Percentiles rank a stretch among this genome's conserved stretches.
Evolutionary conservation across 1,140 invertebrate genomes (phyloP).

Genomic region (Odontomachus brunneus): DNA sequence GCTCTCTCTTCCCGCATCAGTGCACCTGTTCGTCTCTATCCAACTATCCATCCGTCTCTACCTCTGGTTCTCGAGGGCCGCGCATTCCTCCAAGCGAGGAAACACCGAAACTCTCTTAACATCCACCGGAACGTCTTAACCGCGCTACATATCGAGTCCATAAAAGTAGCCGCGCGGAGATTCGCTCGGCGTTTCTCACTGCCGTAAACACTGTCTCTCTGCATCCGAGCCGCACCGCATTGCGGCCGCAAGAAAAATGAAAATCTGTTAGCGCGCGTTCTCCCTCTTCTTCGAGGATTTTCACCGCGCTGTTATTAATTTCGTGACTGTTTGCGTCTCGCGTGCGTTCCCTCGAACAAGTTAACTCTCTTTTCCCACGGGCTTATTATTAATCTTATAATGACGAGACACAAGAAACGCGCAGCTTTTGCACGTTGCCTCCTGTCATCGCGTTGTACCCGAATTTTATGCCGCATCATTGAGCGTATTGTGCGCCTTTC

Average conservation of each 20-base stretch:
- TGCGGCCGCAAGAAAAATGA: conserved; percentile 36
- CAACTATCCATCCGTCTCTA: not conserved
- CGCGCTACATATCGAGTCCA: conserved; percentile 3
- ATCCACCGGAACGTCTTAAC: conserved; percentile 31
- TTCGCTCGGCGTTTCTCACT: conserved; percentile 43
- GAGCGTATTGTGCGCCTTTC: not conserved
- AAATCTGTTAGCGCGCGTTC: conserved; percentile 32
- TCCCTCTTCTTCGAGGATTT: conserved; percentile 6
- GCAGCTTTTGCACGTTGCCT: not conserved
- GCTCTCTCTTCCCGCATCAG: too few relatives aligned
- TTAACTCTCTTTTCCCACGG: too few relatives aligned
- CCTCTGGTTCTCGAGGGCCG: not conserved
- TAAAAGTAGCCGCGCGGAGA: conserved; percentile 49
- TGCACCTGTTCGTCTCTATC: not conserved
- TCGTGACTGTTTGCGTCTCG: too few relatives aligned
- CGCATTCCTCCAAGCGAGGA: conserved; percentile 23
- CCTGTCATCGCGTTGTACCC: too few relatives aligned
- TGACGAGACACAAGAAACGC: too few relatives aligned
- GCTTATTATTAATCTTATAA: too few relatives aligned
- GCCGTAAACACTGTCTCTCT: conserved; percentile 44
- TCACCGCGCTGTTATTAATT: conserved; percentile 7
- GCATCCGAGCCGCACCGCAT: conserved; percentile 28
- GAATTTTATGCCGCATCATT: not conserved
- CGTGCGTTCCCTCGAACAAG: too few relatives aligned
- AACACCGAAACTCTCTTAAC: conserved; percentile 57